Evolutionary conservation across 1,140 invertebrate genomes (phyloP), one percentile per base, ranked within the genome.

Genomic region (Platyscapa corneri): DNA sequence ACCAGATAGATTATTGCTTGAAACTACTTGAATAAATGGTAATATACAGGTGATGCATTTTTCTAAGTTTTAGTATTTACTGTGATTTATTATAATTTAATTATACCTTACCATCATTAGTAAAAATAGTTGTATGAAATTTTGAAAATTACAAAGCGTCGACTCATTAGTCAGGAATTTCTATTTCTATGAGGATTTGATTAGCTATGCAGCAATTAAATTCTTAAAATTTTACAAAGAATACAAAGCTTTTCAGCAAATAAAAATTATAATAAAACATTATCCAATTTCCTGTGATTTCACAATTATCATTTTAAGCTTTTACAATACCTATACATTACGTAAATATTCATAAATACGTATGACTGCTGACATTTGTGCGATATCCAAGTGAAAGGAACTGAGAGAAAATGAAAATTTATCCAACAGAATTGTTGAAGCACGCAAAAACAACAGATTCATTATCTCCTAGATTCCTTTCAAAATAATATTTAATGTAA

Each of bases 311-410:
- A 8, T 27, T 46, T 74, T 74, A 84, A 79, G 23, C 65, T 56
- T 84, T 30, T 75, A 83, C 60, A 83, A 83, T 30, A n/a, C 56
- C 74, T 65, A 67, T 39, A 53, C 10, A 34, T 76, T 42, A 65
- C 27, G 32, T 77, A 42, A 16, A 76, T 83, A 83, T 60, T 65
- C 75, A 82, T 60, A 72, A 75, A 83, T 83, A 83, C 70, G 8
- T 83, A n/a, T n/a, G n/a, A n/a, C 32, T 67, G 46, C 32, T 6
- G n/a, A 64, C 46, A 81, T 85, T 85, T 80, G 83, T 85, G 67
- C 83, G 77, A 64, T 80, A 46, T 23, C 42, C 14, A 67, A 79
- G 56, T n/a, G 39, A 74, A 74, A 56, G 34, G 32, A 80, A 60
- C 67, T 64, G 30, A 5, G 65, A 76, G 23, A 72, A 72, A 74